Evolutionary conservation across 1,140 invertebrate species (phyloP).

Genomic region (Cyphomyrmex costatus): DNA sequence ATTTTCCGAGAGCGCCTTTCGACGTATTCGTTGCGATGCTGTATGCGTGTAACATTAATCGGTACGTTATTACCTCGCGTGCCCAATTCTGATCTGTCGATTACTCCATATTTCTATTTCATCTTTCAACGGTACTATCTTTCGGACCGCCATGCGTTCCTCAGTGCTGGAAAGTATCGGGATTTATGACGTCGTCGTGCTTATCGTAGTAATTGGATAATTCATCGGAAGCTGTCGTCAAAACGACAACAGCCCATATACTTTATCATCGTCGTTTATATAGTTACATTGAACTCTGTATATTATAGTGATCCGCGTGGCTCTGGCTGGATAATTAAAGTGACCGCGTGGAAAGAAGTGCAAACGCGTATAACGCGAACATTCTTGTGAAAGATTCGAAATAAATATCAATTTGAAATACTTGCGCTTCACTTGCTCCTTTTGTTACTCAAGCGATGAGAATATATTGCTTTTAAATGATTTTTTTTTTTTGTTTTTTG

Average conservation of each 20-base stretch:
- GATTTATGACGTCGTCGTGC: conserved; percentile 7
- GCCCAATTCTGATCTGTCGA: conserved; percentile 43
- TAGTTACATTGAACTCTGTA: conserved; percentile 56
- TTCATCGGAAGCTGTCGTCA: background rate
- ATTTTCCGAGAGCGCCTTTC: conserved; percentile 52
- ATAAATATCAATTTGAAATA: conserved; percentile 40
- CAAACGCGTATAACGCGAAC: conserved; percentile 46
- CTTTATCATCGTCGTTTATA: conserved; percentile 50
- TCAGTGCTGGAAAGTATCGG: conserved; percentile 20
- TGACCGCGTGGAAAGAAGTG: conserved; percentile 24
- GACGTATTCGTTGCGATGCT: conserved; percentile 61
- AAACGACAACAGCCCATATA: conserved; percentile 8
- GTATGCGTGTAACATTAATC: conserved; percentile 27
- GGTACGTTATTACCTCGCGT: conserved; percentile 29
- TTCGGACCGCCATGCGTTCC: conserved; percentile 9
- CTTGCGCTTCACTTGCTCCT: conserved; percentile 7
- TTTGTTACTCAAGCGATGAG: conserved; percentile 13
- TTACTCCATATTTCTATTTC: background rate
- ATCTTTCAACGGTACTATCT: conserved; percentile 19
- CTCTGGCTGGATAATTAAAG: conserved; percentile 18
- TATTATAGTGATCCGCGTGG: conserved; percentile 26
- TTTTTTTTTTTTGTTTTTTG: too few relatives aligned
- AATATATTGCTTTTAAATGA: background rate
- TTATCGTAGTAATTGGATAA: conserved; percentile 27
- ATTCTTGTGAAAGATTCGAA: conserved; percentile 7